Evolutionary conservation across 1,140 invertebrate genomes (phyloP), one percentile per base, ranked within the genome.

Genomic region (fruit fly (Drosophila melanogaster)): DNA sequence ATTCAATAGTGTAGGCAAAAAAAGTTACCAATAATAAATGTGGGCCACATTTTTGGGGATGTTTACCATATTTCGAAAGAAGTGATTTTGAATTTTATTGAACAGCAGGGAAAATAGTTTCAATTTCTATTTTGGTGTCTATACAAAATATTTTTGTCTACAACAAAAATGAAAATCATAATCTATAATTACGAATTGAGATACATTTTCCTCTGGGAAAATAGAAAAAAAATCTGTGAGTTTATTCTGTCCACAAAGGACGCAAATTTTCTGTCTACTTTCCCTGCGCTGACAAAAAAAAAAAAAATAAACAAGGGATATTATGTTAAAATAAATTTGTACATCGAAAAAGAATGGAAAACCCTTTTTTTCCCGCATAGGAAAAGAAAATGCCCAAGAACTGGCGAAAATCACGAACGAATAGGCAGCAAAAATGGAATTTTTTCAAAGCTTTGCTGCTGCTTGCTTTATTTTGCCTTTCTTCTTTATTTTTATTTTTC

Each of bases 381-480:
- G 24, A 64, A 40, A 17, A n/a, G 46, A 10, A 17, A n/a, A 46
- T 24, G 14, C 55, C 26, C 24, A 41, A 43, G 26, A 33, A 59
- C n/a, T 35, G 38, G 37, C 26, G 5, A 33, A 62, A 59, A 43
- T 33, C 19, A 62, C 44, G 11, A 66, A 33, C 49, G 65, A 8
- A 66, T 40, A 43, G 37, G 35, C 40, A 57, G 41, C 11, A 22
- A 64, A 65, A 65, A 50, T 41, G 24, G 69, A 61, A 17, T 30
- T 50, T 49, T 15, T 44, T 67, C 72, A 71, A 83, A 83, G 79
- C 79, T 81, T 78, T 74, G 19, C 2, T 22, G 19, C 19, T 22
- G 57, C 79, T 54, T 75, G 71, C 51, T 44, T 35, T 56, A n/a
- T 58, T 53, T 61, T 26, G 49, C 56, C 50, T 26, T 49, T 40